Conservation (phyloP, 1,140 invertebrate genomes). For the Chironomus tepperi region DNA sequence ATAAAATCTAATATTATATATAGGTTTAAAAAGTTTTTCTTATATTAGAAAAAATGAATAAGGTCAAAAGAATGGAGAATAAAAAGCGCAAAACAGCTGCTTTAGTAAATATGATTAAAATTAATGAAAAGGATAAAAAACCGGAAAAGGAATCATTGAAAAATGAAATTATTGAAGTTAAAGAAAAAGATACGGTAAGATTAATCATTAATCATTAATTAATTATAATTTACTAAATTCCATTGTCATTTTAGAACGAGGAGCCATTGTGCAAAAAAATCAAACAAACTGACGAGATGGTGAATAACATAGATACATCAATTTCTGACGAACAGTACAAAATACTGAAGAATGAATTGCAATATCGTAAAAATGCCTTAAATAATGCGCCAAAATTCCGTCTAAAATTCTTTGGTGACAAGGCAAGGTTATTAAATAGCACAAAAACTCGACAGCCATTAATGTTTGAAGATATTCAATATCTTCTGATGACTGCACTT, state of each 20-base stretch:
- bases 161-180: neutral
- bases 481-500: constrained; percentile 67
- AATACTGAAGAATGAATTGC: constrained; percentile 45
- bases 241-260: constrained; percentile 25
- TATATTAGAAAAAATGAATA: constrained; percentile 33
- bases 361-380: constrained; percentile 46
- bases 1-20: too few relatives aligned
- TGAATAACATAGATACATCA: constrained; percentile 27
- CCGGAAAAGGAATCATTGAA: neutral
- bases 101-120: constrained; percentile 48
- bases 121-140: constrained; percentile 48
- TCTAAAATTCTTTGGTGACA: constrained; percentile 51
- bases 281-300: constrained; percentile 25
- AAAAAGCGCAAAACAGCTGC: constrained; percentile 55
- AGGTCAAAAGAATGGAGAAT: constrained; percentile 47
- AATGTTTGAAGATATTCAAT: constrained; percentile 71
- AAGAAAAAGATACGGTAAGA: neutral
- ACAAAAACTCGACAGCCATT: constrained; percentile 57
- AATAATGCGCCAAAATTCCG: constrained; percentile 46
- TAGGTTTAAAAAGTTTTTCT: too few relatives aligned
- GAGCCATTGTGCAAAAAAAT: constrained; percentile 24
- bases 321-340: constrained; percentile 46
- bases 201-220: constrained; percentile 23
- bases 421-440: constrained; percentile 46
- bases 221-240: too few relatives aligned